phyloP scores from a whole-genome alignment of 2,113 vertebrate species.

The Polypterus senegalus region DNA sequence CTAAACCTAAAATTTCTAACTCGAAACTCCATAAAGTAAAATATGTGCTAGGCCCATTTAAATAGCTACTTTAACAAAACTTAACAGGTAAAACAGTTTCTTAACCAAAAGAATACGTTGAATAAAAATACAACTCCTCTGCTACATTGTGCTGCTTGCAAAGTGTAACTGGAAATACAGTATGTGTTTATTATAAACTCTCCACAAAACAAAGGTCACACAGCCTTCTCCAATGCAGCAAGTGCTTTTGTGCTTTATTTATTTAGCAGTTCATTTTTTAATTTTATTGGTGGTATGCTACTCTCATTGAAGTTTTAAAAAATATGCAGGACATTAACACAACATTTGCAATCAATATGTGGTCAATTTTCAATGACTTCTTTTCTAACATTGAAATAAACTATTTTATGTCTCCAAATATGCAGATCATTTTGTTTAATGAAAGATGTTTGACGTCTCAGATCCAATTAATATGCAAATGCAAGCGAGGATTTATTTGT shows the following conservation, averaged over 20 bases:
- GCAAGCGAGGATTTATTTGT: conserved; percentile 99
- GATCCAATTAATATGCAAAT: conserved; percentile 99
- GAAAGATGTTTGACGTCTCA: conserved; percentile 99
- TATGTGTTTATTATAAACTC: too few relatives aligned
- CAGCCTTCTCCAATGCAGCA: conserved; percentile 19
- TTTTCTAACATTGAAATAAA: conserved; percentile 98
- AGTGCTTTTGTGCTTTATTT: conserved; percentile 35
- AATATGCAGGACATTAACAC: conserved; percentile 34
- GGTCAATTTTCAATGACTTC: conserved; percentile 93
- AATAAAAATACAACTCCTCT: too few relatives aligned
- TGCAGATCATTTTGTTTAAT: conserved; percentile 99
- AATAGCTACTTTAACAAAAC: too few relatives aligned
- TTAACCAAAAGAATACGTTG: too few relatives aligned
- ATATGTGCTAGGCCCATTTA: too few relatives aligned
- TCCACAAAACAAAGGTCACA: not conserved
- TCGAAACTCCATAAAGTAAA: too few relatives aligned
- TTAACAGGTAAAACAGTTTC: too few relatives aligned
- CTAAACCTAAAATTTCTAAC: too few relatives aligned
- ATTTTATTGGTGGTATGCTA: conserved; percentile 31
- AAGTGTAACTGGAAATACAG: too few relatives aligned
- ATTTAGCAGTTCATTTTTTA: conserved; percentile 33
- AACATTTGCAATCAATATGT: conserved; percentile 55
- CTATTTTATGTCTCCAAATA: conserved; percentile 99
- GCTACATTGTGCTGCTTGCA: too few relatives aligned
- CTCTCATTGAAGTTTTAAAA: conserved; percentile 40